Evolutionary conservation across 2,797 vertebrate species (phyloP), one percentile per base, ranked within the genome.

Genomic region (Muscicapa comitata): DNA sequence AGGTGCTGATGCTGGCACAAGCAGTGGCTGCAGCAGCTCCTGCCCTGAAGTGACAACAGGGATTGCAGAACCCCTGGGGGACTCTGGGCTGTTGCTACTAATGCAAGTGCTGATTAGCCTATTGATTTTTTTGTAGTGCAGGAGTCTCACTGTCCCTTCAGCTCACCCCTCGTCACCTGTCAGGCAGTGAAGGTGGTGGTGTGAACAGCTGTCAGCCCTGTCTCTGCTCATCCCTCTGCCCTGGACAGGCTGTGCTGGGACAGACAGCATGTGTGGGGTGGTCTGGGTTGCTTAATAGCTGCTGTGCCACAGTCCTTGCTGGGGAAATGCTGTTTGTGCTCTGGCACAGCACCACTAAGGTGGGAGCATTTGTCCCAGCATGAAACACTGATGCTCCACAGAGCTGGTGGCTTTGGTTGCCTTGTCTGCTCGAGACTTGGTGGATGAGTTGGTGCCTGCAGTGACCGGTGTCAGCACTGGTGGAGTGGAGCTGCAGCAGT

Each of bases 141-240:
- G 31, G 43, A 74, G 62, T 51, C 57, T 90, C 84, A 85, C 62
- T 88, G 87, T 75, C 47, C 61, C 81, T 91, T 62, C 61, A 47
- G 79, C 12, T 51, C 7, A 23, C 51, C 95, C 73, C 37, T 71
- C 70, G 85, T 92, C 90, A 93, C 84, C 93, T 96, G 96, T 70
- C 96, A 96, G 67, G 63, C 13, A 3, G 42, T 24, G 67, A 77
- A 83, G 55, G 59, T 65, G 55, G 15, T 21, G 25, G 21, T 35
- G 2, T 51, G 59, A 91, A 65, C 83, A 93, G 71, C 71, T 3
- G 4, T 75, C 55, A 78, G 71, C 47, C 67, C 25, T 0, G 4
- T 35, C 33, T 86, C 43, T 90, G 78, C 29, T 55, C 1, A 2
- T 51, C 65, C 24, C 33, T 92, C 33, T 61, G 37, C 20, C 76